Conservation (phyloP, 2,888 invertebrate genomes). For the Ichneumon xanthorius region DNA sequence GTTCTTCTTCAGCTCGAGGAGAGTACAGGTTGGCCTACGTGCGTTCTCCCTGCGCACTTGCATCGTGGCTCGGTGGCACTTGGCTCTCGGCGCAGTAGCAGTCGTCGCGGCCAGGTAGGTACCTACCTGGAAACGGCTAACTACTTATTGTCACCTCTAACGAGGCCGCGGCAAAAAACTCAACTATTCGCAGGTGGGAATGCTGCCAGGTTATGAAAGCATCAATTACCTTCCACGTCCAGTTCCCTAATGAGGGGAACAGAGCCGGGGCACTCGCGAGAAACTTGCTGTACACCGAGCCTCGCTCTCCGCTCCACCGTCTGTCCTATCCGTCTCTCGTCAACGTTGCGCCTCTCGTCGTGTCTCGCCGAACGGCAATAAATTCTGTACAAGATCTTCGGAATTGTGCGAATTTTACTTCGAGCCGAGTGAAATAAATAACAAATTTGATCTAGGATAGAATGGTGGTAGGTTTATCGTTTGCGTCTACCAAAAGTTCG, state of each 20-base stretch:
- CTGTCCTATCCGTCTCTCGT: slow-evolving; percentile 14
- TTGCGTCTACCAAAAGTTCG: neutral
- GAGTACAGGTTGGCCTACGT: slow-evolving; percentile 44
- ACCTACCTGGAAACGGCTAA: slow-evolving; percentile 82
- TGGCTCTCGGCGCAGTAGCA: slow-evolving; percentile 22
- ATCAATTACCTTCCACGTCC: slow-evolving; percentile 83
- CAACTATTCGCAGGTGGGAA: slow-evolving; percentile 82
- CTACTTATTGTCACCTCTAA: slow-evolving; percentile 84
- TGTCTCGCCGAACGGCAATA: neutral
- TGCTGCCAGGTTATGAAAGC: slow-evolving; percentile 83
- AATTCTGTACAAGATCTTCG: slow-evolving; percentile 20
- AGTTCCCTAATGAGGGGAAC: slow-evolving; percentile 82
- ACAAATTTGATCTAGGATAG: neutral
- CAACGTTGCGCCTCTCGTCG: neutral
- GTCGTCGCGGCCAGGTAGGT: slow-evolving; percentile 57
- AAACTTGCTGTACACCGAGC: slow-evolving; percentile 52
- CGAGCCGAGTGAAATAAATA: neutral
- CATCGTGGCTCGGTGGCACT: slow-evolving; percentile 38
- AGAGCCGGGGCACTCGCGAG: slow-evolving; percentile 66
- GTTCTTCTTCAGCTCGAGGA: slow-evolving; percentile 33
- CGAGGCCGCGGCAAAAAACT: slow-evolving; percentile 80
- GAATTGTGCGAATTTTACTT: slow-evolving; percentile 21
- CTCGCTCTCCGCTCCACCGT: slow-evolving; percentile 33
- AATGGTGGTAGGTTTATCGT: neutral
- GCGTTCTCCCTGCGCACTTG: slow-evolving; percentile 55